Conservation (phyloP, 2,113 vertebrate genomes). For the Marmota flaviventris region DNA sequence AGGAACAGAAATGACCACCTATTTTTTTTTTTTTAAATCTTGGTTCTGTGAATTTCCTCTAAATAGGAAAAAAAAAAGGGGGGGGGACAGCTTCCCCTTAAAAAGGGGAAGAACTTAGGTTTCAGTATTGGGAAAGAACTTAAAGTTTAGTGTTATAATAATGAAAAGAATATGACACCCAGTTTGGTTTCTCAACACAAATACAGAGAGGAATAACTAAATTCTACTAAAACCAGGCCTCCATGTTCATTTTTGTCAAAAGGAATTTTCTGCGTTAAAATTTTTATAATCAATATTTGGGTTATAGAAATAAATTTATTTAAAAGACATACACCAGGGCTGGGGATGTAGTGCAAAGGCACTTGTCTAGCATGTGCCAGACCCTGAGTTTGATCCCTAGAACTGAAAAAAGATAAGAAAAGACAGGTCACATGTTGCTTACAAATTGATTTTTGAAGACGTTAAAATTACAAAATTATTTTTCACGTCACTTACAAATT, state of each 20-base stretch:
- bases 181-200: constrained; percentile 49
- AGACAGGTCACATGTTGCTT: background rate
- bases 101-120: constrained; percentile 78
- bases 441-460: background rate
- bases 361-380: background rate
- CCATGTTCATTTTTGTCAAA: background rate
- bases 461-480: background rate
- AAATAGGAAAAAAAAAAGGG: constrained; percentile 71
- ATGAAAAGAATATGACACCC: constrained; percentile 5
- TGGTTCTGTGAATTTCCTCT: constrained; percentile 84
- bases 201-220: constrained; percentile 53
- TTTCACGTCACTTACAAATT: background rate
- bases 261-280: background rate
- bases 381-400: background rate
- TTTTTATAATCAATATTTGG: background rate
- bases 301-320: background rate
- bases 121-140: constrained; percentile 62
- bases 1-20: constrained; percentile 71
- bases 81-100: background rate
- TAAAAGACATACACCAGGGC: background rate
- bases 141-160: constrained; percentile 3
- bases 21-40: constrained; percentile 48
- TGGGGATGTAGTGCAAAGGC: background rate
- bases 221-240: background rate
- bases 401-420: background rate